These are phyloP conservation scores for Carassius gibelio DNA, from an alignment of 2,113 vertebrate species.

Conservation along the genomic window DNA sequence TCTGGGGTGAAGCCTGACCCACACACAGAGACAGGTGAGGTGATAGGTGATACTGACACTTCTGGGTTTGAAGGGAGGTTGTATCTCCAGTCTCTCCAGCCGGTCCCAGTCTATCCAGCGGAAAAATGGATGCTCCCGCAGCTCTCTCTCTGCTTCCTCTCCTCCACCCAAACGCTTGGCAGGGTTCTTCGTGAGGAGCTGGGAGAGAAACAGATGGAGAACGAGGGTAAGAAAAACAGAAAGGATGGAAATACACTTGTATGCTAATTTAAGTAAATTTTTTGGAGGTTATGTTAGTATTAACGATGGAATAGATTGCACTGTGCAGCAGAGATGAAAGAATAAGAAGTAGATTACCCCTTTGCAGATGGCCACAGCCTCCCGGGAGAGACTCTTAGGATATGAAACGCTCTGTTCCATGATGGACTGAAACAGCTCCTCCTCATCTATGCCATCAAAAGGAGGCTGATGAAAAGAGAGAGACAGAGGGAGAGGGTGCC, in stretches of 20 bases:
- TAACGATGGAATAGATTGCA: neutral
- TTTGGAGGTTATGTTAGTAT: neutral
- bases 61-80: conserved; percentile 84
- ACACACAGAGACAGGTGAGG: conserved; percentile 22
- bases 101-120: conserved; percentile 93
- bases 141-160: conserved; percentile 82
- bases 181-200: conserved; percentile 89
- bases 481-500: conserved; percentile 29
- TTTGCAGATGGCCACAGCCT: conserved; percentile 90
- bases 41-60: conserved; percentile 79
- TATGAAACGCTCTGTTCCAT: conserved; percentile 89
- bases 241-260: neutral
- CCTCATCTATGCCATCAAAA: conserved; percentile 89
- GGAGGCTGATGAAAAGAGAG: conserved; percentile 75
- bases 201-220: conserved; percentile 9
- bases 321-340: conserved; percentile 9
- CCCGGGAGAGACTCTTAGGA: conserved; percentile 86
- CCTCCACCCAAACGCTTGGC: conserved; percentile 85
- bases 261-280: neutral
- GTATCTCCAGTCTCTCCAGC: conserved; percentile 86
- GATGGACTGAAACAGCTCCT: conserved; percentile 91
- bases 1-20: neutral
- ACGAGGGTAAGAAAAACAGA: neutral
- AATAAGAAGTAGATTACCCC: conserved; percentile 75
- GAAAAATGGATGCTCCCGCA: conserved; percentile 87